These are phyloP conservation scores for Caloenas nicobarica DNA, from an alignment of 2,113 vertebrate species.

Conservation along the genomic window DNA sequence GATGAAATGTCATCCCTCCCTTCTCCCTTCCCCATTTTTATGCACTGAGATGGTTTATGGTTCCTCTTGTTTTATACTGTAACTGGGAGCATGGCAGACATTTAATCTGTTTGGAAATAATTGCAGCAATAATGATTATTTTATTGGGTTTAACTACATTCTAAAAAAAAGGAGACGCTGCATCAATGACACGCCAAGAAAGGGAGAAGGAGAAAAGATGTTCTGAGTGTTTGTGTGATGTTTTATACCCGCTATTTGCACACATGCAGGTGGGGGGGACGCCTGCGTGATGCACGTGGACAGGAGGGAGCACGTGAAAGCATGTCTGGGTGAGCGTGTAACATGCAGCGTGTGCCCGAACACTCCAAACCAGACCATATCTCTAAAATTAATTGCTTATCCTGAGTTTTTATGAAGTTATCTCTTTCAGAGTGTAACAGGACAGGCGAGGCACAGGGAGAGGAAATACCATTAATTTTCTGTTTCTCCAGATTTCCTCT, in stretches of 20 bases:
- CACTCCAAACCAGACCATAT: neutral
- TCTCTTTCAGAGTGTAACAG: neutral
- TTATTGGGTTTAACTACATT: conserved; percentile 57
- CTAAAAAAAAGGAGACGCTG: neutral
- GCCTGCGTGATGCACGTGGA: no score
- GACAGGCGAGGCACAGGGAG: neutral
- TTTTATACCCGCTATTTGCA: neutral
- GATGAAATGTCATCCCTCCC: conserved; percentile 56
- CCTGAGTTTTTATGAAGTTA: neutral
- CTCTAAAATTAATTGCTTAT: neutral
- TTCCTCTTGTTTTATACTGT: conserved; percentile 28
- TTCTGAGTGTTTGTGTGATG: neutral
- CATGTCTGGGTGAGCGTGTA: accelerated
- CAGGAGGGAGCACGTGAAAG: no score
- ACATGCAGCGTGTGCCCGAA: neutral
- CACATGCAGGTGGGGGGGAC: neutral
- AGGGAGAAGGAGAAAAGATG: neutral
- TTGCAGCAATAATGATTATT: conserved; percentile 70
- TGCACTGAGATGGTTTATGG: conserved; percentile 58
- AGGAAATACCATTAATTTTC: neutral
- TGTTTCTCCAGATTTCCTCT: neutral
- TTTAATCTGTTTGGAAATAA: conserved; percentile 74
- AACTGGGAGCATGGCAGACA: conserved; percentile 59
- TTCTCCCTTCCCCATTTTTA: conserved; percentile 28
- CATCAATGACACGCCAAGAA: neutral